Evolutionary conservation across 2,113 vertebrate species (phyloP).

Genomic region (Lutjanus erythropterus): DNA sequence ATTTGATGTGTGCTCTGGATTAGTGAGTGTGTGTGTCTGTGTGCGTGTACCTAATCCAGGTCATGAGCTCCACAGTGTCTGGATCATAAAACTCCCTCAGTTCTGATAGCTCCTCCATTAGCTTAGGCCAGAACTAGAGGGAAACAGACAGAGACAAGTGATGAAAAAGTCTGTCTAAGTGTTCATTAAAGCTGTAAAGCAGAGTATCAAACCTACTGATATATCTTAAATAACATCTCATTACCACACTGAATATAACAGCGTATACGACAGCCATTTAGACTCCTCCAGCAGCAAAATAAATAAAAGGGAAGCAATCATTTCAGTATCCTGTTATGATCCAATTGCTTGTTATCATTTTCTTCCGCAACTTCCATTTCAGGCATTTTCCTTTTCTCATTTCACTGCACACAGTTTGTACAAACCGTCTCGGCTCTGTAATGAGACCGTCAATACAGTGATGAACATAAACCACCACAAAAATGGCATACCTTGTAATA

Average conservation of each 20-base stretch:
- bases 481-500: conserved; percentile 91
- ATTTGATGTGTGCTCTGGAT: conserved; percentile 53
- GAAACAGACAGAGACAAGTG: conserved; percentile 24
- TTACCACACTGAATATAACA: conserved; percentile 14
- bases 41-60: conserved; percentile 93
- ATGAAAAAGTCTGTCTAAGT: background rate
- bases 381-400: conserved; percentile 5
- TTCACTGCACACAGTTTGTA: background rate
- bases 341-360: conserved; percentile 33
- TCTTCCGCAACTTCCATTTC: conserved; percentile 25
- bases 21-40: conserved; percentile 24
- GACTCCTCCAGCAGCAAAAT: background rate
- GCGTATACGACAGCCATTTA: conserved; percentile 2
- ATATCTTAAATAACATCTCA: conserved; percentile 15
- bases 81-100: conserved; percentile 98
- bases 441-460: conserved; percentile 31
- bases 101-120: conserved; percentile 95
- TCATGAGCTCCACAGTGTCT: conserved; percentile 99
- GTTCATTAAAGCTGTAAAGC: background rate
- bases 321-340: conserved; percentile 25
- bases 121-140: conserved; percentile 93
- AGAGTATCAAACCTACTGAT: conserved; percentile 5
- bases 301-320: conserved; percentile 23
- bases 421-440: conserved; percentile 13
- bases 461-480: conserved; percentile 57